Base-by-base conservation (phyloP, 2,888 invertebrate species). In the Brachyptera putata region DNA sequence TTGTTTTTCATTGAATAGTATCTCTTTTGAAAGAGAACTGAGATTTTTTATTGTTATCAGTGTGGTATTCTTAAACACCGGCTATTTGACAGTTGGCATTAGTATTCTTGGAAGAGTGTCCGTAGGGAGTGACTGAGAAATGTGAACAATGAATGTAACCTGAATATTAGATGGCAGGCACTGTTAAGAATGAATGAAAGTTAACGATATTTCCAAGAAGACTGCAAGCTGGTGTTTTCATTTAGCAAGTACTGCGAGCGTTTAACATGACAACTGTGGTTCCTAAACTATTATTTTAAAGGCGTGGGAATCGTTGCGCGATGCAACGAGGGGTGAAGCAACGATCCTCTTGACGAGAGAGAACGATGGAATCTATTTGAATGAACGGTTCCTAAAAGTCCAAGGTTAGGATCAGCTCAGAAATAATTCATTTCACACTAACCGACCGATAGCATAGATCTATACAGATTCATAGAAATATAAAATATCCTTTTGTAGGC, bases 51-150 rank as follows among this genome's bases (percentile, higher is more conserved):
- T 53, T 53, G 53, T 53, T 53, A 53, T 53, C 34, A 21, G 34
- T 36, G 53, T 46, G 53, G 53, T 21, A 53, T 21, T 36, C 34
- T 36, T 14, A 53, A 22, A 36, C 36, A 34, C 53, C 21, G 36
- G 18, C 21, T 34, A 53, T 34, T 34, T 53, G 34, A 39, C 25
- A 39, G 43, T 39, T 62, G 50, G 37, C 48, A 43, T 39, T 57
- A 39, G 57, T 60, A 57, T 62, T 62, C 60, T 60, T 62, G 62
- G 62, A 60, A 60, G 62, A 21, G 16, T 16, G n/a, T 36, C 21
- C 13, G 34, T 46, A n/a, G 34, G 13, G 16, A 1, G 50, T 21
- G 53, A 22, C 34, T 34, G 53, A 53, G 22, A 2, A 36, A 16
- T 21, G 36, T 53, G 36, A 50, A 30, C 11, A 16, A 34, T 16